These are phyloP conservation scores for Nephrotoma flavescens DNA, from an alignment of 2,888 invertebrate species.

Conservation along the genomic window DNA sequence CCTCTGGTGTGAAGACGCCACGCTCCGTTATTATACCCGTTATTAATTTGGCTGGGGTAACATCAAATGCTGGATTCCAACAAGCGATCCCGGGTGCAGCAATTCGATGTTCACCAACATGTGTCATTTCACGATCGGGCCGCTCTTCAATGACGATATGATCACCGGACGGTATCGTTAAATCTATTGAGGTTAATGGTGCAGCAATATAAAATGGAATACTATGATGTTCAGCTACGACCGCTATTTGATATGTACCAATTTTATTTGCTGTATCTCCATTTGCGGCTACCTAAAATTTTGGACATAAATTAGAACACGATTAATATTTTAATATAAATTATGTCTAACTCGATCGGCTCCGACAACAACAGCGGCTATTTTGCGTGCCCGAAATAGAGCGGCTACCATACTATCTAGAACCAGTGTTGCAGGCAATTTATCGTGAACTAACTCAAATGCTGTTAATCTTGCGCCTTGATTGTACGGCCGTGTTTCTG, in stretches of 20 bases:
- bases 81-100: constrained; percentile 81
- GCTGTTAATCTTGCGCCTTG: constrained; percentile 94
- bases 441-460: constrained; percentile 83
- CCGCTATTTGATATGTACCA: constrained; percentile 91
- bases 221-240: constrained; percentile 75
- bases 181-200: constrained; percentile 83
- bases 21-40: constrained; percentile 89
- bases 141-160: constrained; percentile 89
- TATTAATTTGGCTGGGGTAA: constrained; percentile 85
- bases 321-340: not conserved
- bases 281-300: constrained; percentile 64
- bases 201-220: constrained; percentile 95
- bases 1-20: constrained; percentile 62
- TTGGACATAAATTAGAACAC: constrained; percentile 1
- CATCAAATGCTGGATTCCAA: constrained; percentile 99
- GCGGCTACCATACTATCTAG: constrained; percentile 93
- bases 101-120: constrained; percentile 70
- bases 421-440: constrained; percentile 81
- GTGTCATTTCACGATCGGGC: constrained; percentile 81
- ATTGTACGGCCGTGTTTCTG: constrained; percentile 96
- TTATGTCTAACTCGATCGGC: constrained; percentile 67
- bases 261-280: constrained; percentile 99
- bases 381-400: constrained; percentile 66
- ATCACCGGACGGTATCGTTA: constrained; percentile 60
- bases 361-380: constrained; percentile 91